Evolutionary conservation across 2,797 vertebrate species (phyloP), one percentile per base, ranked within the genome.

Genomic region (Sciurus carolinensis): DNA sequence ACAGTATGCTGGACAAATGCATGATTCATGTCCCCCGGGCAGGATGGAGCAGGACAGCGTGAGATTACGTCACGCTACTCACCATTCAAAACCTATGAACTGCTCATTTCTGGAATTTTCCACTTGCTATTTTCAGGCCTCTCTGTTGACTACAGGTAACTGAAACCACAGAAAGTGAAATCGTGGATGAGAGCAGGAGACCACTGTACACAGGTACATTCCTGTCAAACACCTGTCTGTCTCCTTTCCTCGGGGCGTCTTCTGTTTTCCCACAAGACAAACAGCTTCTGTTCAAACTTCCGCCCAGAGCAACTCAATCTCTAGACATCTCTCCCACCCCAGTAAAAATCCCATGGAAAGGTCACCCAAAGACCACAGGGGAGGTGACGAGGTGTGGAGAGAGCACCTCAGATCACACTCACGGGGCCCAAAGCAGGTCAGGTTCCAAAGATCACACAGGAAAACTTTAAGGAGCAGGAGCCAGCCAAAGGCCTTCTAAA

Each of bases 231-330:
- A 73, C 44, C 50, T 5, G 30, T 69, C 71, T 39, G 39, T 24
- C n/a, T 11, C 59, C 80, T 28, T n/a, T n/a, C 67, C 75, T 77
- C 28, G 22, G 80, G 91, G 85, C 54, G 91, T 72, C 82, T 96
- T 71, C 94, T 91, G 54, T 39, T 88, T 69, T 82, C 72, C 77
- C 94, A 96, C 67, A 93, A 97, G 97, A 97, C 97, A 98, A 77
- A 97, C 50, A 47, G 77, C 52, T 85, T 90, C 97, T 97, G 95
- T 96, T 95, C 77, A 83, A 85, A 75, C 0, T 97, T 94, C 88
- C 66, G 7, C 88, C 64, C 75, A 10, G 80, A 84, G 93, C 91
- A 95, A 96, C 24, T 89, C 84, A 47, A 89, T 82, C 92, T 93
- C 96, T 88, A 0, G 13, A 90, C 64, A 72, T 72, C 72, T 91